Evolutionary conservation across 2,888 invertebrate species (phyloP).

Genomic region (Chrysolina oricalcia): DNA sequence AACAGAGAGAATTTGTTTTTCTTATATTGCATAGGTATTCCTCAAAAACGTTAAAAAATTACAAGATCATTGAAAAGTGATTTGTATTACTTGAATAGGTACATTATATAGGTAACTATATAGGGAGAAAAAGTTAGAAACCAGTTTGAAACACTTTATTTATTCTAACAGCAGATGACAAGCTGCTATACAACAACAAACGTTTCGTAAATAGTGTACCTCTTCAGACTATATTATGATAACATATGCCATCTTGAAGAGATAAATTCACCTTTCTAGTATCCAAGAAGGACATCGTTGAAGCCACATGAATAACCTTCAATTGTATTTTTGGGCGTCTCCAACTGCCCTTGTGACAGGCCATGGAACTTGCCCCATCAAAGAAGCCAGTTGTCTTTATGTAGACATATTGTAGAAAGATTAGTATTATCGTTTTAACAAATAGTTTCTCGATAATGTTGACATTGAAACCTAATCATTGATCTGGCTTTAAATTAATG

Average conservation of each 20-base stretch:
- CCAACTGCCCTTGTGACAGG: conserved; percentile 45
- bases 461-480: conserved; percentile 10
- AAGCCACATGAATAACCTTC: conserved; percentile 4
- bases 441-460: background rate
- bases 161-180: no score
- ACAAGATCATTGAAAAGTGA: no score
- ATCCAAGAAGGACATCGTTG: background rate
- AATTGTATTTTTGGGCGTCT: conserved; percentile 40
- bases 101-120: no score
- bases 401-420: background rate
- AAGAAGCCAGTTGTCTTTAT: conserved; percentile 2
- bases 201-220: background rate
- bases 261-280: background rate
- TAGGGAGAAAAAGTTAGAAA: no score
- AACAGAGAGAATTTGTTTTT: no score
- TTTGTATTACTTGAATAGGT: no score
- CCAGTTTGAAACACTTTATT: no score
- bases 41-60: no score
- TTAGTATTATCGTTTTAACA: background rate
- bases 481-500: conserved; percentile 1
- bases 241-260: no score
- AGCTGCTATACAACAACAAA: background rate
- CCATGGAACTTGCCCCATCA: background rate
- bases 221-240: no score
- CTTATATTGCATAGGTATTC: no score